Base-by-base conservation (phyloP, 2,888 invertebrate genomes). In the Galeopsomyia nigrocyanea region DNA sequence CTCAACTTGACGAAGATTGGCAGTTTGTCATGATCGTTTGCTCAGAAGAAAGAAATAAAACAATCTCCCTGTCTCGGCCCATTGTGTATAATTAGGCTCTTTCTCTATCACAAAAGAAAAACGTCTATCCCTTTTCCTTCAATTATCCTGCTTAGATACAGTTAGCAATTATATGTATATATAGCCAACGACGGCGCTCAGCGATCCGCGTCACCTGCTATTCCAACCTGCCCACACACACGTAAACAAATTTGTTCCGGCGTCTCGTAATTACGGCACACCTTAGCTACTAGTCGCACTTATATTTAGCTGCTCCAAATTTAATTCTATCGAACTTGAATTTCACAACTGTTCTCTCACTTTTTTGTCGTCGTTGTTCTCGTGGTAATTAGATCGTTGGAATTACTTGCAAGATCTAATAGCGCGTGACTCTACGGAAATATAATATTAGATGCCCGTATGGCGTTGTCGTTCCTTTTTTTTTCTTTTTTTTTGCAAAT, bases 401-500 rank as follows among this genome's bases (percentile, higher is more conserved):
- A 60, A 49, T 69, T 57, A 51, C 56, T 39, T 46, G 46, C 56
- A 21, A 21, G 64, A 55, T 31, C 9, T 53, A 46, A 13, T 6
- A 17, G 49, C 46, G 19, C 47, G 68, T 3, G 56, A 46, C 7
- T 51, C 16, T 57, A 21, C 19, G 13, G 1, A 61, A 22, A 57
- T 13, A n/a, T 46, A 53, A 22, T 39, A 17, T 53, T 26, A 22
- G 46, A 14, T 10, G 14, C 13, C 13, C n/a, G 47, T n/a, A 22
- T 17, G 31, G 50, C 6, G 49, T 13, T 16, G 9, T 9, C 19
- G 47, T 19, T 46, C 22, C 10, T 50, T 19, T 60, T 46, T 47
- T 47, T 19, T 17, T 31, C 26, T 13, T 21, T 71, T 62, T 26
- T 67, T 67, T 67, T 67, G 61, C 62, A 67, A 71, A 22, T 56